These are phyloP conservation scores for Leucoraja erinaceus DNA, from an alignment of 2,113 vertebrate species.

Conservation along the genomic window DNA sequence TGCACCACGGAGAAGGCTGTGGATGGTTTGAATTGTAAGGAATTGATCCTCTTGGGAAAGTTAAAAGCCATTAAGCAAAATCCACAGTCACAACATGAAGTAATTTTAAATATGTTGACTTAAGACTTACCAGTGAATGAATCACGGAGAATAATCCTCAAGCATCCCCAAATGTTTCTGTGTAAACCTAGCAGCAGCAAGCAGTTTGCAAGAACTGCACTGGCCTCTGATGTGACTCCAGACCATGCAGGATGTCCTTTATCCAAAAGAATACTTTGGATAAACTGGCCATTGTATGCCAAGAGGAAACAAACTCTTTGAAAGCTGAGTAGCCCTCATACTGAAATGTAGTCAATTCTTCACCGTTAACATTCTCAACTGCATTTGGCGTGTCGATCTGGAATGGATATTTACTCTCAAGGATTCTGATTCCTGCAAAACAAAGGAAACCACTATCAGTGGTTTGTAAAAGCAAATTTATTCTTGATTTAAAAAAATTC, in stretches of 20 bases:
- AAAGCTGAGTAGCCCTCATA: background rate
- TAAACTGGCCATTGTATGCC: background rate
- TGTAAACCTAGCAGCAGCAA: background rate
- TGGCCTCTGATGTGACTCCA: background rate
- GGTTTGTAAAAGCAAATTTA: background rate
- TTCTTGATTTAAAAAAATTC: background rate
- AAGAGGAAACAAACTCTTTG: background rate
- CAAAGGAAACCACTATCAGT: background rate
- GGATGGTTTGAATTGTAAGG: background rate
- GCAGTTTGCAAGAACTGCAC: background rate
- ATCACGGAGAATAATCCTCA: background rate
- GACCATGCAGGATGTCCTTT: background rate
- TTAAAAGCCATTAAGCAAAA: constrained; percentile 15
- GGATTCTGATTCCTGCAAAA: background rate
- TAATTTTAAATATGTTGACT: constrained; percentile 15
- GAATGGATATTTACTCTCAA: background rate
- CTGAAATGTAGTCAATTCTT: background rate
- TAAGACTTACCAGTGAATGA: constrained; percentile 5
- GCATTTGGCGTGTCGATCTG: background rate
- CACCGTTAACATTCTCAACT: background rate
- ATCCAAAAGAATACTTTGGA: background rate
- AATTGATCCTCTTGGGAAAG: constrained; percentile 29
- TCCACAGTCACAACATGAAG: constrained; percentile 13
- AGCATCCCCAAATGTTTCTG: background rate
- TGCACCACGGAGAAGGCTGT: background rate